These are phyloP conservation scores for Tragelaphus scriptus DNA, from an alignment of 2,113 vertebrate genomes.

Conservation along the genomic window DNA sequence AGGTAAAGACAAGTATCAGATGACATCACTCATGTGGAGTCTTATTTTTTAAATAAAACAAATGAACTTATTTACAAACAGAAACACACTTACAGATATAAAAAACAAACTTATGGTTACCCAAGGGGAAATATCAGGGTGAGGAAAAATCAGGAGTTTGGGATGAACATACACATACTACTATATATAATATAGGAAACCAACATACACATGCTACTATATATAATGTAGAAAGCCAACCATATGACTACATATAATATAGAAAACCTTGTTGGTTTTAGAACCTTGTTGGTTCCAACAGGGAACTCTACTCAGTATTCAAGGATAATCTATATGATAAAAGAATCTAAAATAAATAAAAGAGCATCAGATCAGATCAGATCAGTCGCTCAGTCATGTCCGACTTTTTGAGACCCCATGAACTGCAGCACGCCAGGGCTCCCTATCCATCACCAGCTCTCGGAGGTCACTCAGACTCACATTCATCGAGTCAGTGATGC, in stretches of 20 bases:
- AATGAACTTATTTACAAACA: background rate
- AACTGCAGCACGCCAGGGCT: no score
- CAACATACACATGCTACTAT: background rate
- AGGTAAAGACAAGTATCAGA: background rate
- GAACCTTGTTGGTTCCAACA: background rate
- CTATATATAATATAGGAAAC: background rate
- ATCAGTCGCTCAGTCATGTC: no score
- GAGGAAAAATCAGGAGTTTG: background rate
- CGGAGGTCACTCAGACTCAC: no score
- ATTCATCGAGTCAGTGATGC: no score
- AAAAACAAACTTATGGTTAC: background rate
- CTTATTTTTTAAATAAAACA: background rate
- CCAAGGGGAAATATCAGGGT: background rate
- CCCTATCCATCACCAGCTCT: no score
- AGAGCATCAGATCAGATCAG: no score
- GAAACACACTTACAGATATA: background rate
- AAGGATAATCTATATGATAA: background rate
- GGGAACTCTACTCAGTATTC: background rate
- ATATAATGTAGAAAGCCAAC: background rate
- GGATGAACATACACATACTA: background rate
- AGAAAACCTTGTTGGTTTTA: background rate
- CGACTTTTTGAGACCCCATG: no score
- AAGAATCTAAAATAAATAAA: background rate
- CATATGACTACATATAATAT: background rate
- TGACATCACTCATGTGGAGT: background rate